These are phyloP conservation scores for Girardinus metallicus DNA, from an alignment of 2,797 vertebrate genomes.

Conservation along the genomic window DNA sequence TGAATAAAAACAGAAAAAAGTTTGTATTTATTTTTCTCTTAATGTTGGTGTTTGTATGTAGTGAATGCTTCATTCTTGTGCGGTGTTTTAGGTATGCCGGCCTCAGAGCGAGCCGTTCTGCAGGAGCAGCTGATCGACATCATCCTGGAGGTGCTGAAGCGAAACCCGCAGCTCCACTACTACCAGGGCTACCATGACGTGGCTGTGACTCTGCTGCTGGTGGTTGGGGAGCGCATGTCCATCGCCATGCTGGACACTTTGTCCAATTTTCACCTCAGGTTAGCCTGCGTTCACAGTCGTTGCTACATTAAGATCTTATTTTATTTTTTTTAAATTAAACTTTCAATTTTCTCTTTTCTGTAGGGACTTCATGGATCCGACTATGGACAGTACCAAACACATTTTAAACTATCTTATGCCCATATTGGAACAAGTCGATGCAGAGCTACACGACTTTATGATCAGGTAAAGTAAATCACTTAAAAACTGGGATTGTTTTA, in stretches of 20 bases:
- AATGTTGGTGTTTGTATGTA: neutral
- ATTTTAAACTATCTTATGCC: slow-evolving; percentile 89
- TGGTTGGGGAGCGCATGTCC: slow-evolving; percentile 82
- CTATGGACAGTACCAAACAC: slow-evolving; percentile 89
- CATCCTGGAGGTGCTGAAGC: slow-evolving; percentile 81
- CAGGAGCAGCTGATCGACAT: slow-evolving; percentile 85
- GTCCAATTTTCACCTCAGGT: slow-evolving; percentile 88
- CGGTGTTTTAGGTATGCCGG: slow-evolving; percentile 78
- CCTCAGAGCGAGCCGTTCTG: slow-evolving; percentile 77
- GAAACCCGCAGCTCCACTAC: slow-evolving; percentile 85
- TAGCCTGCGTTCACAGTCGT: neutral
- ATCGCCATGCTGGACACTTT: slow-evolving; percentile 84
- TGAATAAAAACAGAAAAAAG: neutral
- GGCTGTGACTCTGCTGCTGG: slow-evolving; percentile 84
- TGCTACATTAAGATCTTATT: neutral
- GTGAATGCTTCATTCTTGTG: neutral
- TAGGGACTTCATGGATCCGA: slow-evolving; percentile 90
- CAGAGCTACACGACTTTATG: slow-evolving; percentile 84
- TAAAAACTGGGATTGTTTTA: neutral
- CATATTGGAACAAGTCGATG: slow-evolving; percentile 82
- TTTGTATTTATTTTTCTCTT: neutral
- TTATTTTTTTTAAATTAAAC: neutral
- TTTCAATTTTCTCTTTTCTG: neutral
- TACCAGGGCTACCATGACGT: slow-evolving; percentile 90
- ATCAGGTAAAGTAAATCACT: slow-evolving; percentile 71